phyloP scores from a whole-genome alignment of 2,888 invertebrate species.

The Nemotelus pantherinus region DNA sequence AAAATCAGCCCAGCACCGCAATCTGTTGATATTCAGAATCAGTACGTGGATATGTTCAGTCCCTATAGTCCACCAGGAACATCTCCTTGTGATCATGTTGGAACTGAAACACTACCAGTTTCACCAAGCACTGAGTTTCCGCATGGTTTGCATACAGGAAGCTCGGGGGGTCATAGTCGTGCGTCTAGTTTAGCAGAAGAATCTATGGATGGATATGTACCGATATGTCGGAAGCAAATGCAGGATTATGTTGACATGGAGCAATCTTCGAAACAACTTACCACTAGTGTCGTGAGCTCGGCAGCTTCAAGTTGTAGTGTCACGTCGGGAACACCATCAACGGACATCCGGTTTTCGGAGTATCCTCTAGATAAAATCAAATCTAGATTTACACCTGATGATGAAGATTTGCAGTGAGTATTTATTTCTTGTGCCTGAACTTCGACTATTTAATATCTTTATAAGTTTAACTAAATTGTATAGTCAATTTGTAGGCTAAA shows the following conservation, averaged over 20 bases:
- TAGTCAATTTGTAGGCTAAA: neutral
- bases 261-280: constrained; percentile 57
- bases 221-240: constrained; percentile 70
- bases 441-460: too few relatives aligned
- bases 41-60: constrained; percentile 67
- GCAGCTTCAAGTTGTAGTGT: constrained; percentile 78
- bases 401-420: constrained; percentile 67
- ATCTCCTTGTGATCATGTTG: constrained; percentile 64
- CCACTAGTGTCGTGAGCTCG: constrained; percentile 66
- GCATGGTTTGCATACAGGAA: constrained; percentile 56
- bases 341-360: constrained; percentile 78
- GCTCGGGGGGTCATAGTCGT: constrained; percentile 70
- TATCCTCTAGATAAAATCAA: constrained; percentile 84
- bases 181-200: constrained; percentile 71
- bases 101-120: constrained; percentile 68
- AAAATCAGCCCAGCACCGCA: constrained; percentile 52
- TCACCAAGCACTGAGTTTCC: constrained; percentile 62
- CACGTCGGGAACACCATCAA: constrained; percentile 84
- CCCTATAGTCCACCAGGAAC: constrained; percentile 67
- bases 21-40: constrained; percentile 51
- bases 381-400: constrained; percentile 74
- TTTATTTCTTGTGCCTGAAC: neutral
- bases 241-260: constrained; percentile 73
- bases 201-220: constrained; percentile 70
- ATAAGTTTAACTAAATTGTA: too few relatives aligned